phyloP scores from a whole-genome alignment of 2,797 vertebrate species.

The Cyclopterus lumpus region DNA sequence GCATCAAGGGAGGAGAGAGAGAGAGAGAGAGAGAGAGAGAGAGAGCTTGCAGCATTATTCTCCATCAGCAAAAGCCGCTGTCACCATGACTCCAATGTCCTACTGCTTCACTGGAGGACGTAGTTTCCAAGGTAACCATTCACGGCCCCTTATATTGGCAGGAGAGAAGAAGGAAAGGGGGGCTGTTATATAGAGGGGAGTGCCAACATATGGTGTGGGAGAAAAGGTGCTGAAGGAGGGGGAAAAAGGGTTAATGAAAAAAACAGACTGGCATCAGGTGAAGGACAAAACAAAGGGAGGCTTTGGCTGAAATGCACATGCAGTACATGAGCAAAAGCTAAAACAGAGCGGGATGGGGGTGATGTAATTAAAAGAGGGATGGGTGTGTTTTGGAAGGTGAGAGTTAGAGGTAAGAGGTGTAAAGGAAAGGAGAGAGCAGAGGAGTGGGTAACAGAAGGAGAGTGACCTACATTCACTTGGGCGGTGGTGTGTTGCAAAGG shows the following conservation, averaged over 20 bases:
- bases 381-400: conserved; percentile 18
- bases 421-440: conserved; percentile 41
- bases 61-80: conserved; percentile 80
- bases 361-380: conserved; percentile 3
- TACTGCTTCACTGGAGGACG: conserved; percentile 79
- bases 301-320: background rate
- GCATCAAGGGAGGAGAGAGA: conserved; percentile 7
- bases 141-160: conserved; percentile 70
- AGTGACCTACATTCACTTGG: conserved; percentile 75
- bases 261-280: conserved; percentile 20
- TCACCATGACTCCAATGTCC: conserved; percentile 77
- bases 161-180: conserved; percentile 26
- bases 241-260: background rate
- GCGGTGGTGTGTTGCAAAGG: conserved; percentile 65
- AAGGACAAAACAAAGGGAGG: conserved; percentile 36
- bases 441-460: conserved; percentile 45
- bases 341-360: background rate
- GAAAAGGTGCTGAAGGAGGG: conserved; percentile 38
- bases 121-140: conserved; percentile 87
- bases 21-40: conserved; percentile 35
- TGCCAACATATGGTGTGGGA: conserved; percentile 68
- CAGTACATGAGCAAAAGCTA: conserved; percentile 4
- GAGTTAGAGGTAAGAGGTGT: conserved; percentile 35
- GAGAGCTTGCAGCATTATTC: conserved; percentile 79
- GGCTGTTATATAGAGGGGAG: conserved; percentile 40